These are phyloP conservation scores for Tinamus guttatus DNA, from an alignment of 2,113 vertebrate species.

Conservation along the genomic window DNA sequence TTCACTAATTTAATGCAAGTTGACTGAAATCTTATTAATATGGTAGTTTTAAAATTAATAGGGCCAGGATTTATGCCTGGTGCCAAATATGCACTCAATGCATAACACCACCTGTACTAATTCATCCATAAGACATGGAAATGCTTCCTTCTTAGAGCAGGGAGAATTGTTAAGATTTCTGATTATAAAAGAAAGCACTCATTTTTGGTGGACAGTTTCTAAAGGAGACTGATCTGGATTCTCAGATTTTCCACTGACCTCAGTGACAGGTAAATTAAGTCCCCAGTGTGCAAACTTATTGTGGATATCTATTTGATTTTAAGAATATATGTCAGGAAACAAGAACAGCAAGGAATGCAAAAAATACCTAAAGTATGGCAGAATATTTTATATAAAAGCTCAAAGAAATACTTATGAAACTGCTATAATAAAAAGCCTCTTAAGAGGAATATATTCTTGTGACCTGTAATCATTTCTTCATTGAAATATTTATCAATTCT, in stretches of 20 bases:
- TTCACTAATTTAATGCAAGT: neutral
- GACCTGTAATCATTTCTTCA: neutral
- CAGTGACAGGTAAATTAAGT: neutral
- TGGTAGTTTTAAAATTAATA: neutral
- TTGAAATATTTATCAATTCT: neutral
- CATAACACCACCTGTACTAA: neutral
- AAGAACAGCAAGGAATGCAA: neutral
- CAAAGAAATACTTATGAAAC: neutral
- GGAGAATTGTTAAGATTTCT: neutral
- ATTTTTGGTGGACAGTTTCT: neutral
- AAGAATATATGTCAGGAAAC: neutral
- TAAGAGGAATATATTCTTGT: neutral
- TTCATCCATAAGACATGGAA: neutral
- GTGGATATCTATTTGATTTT: neutral
- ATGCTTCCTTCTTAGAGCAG: neutral
- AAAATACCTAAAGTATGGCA: neutral
- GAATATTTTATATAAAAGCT: neutral
- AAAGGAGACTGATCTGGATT: neutral
- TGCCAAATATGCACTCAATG: neutral
- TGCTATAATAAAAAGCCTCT: neutral
- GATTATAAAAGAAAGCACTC: neutral
- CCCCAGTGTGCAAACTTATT: no score
- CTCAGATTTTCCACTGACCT: neutral
- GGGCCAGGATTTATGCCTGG: neutral
- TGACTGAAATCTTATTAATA: neutral